Percentiles rank a stretch among this genome's conserved stretches.
Evolutionary conservation across 64 coral and sea anemone genomes (phyloP).

Genomic region (Montipora sp.): DNA sequence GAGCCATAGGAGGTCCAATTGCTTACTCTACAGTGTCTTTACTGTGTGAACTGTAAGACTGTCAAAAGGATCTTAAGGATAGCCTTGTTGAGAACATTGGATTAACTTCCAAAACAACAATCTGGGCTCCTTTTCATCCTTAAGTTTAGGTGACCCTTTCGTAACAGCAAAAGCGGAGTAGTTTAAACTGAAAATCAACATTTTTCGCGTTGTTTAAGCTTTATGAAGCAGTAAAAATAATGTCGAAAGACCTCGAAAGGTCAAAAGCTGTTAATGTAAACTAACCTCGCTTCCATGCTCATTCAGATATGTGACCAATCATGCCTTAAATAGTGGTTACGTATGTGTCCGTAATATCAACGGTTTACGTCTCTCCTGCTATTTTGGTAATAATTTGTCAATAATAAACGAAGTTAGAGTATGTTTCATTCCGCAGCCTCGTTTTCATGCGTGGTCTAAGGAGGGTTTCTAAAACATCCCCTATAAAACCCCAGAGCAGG

Average conservation of each 20-base stretch:
- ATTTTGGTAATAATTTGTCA: too few relatives aligned
- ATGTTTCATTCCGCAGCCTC: slow-evolving; percentile 58
- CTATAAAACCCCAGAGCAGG: slow-evolving; percentile 1
- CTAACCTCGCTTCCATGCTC: slow-evolving; percentile 45
- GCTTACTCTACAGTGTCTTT: neutral
- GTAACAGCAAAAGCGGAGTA: slow-evolving; percentile 4
- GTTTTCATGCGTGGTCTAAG: slow-evolving; percentile 68
- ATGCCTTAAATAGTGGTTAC: slow-evolving; percentile 44
- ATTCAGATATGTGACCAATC: slow-evolving; percentile 47
- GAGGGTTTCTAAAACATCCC: slow-evolving; percentile 25
- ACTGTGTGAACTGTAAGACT: neutral
- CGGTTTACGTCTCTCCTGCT: too few relatives aligned
- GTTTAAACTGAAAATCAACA: neutral
- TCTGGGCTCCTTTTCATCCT: neutral
- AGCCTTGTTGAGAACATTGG: neutral
- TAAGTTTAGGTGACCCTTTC: neutral
- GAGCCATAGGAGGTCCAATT: slow-evolving; percentile 3
- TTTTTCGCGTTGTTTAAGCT: neutral
- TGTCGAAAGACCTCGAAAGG: too few relatives aligned
- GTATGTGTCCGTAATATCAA: too few relatives aligned
- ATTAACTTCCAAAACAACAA: neutral
- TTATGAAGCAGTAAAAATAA: neutral
- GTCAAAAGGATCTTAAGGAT: neutral
- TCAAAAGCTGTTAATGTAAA: slow-evolving; percentile 28
- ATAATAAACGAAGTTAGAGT: neutral